phyloP scores from a whole-genome alignment of 2,888 invertebrate species.

The Microctonus brassicae region DNA sequence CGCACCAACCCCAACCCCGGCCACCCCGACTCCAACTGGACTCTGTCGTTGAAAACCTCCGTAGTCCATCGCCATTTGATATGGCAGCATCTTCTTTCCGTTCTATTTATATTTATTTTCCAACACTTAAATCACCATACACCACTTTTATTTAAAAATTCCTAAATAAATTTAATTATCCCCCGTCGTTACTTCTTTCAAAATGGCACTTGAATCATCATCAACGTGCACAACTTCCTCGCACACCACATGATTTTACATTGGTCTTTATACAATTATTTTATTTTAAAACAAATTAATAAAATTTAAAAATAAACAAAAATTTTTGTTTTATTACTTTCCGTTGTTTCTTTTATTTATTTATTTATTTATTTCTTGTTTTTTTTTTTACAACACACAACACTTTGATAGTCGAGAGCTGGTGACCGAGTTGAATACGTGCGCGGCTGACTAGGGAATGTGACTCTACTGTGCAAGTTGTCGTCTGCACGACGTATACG shows the following conservation, averaged over 20 bases:
- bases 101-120: too few species aligned
- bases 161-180: conserved; percentile 15
- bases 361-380: too few species aligned
- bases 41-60: conserved; percentile 72
- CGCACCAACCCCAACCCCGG: conserved; percentile 61
- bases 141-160: conserved; percentile 29
- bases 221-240: not conserved
- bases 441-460: conserved; percentile 46
- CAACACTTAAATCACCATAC: conserved; percentile 5
- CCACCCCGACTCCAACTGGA: conserved; percentile 67
- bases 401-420: conserved; percentile 30
- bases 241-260: not conserved
- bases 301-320: not conserved
- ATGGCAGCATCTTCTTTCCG: conserved; percentile 79
- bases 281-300: too few species aligned
- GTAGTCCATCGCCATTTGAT: conserved; percentile 87
- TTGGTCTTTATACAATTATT: not conserved
- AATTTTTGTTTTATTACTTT: too few species aligned
- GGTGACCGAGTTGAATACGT: conserved; percentile 43
- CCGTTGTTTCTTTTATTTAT: too few species aligned
- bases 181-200: not conserved
- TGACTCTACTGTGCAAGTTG: conserved; percentile 32
- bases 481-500: conserved; percentile 39
- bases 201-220: not conserved
- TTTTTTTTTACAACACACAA: conserved; percentile 19